Percentiles rank a stretch among this genome's conserved stretches.
Evolutionary conservation across 1,140 invertebrate genomes (phyloP).

Genomic region (Formica exsecta): DNA sequence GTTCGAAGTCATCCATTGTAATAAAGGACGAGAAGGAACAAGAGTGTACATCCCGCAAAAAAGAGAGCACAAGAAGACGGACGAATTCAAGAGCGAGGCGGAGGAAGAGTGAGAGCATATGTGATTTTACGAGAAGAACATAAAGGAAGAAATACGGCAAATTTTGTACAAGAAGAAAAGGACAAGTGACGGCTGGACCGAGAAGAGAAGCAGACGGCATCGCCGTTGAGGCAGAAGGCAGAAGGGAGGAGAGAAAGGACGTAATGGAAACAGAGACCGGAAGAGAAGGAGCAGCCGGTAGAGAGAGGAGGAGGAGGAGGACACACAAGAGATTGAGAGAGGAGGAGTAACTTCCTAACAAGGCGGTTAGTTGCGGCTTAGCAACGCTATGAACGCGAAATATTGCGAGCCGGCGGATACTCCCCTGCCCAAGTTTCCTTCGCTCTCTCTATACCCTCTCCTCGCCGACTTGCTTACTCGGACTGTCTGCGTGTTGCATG

Average conservation of each 20-base stretch:
- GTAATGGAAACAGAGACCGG: conserved; percentile 66
- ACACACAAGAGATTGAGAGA: conserved; percentile 68
- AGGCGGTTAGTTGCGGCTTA: conserved; percentile 85
- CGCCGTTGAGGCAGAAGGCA: conserved; percentile 3
- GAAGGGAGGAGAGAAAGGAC: conserved; percentile 53
- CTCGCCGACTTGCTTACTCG: conserved; percentile 29
- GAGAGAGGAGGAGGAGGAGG: conserved; percentile 50
- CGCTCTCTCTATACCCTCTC: not conserved
- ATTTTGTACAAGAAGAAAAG: conserved; percentile 46
- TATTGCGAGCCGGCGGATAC: conserved; percentile 76
- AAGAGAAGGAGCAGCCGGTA: conserved; percentile 63
- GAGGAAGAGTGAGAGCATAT: conserved; percentile 2
- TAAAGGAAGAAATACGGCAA: conserved; percentile 38
- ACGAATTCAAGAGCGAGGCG: conserved; percentile 22
- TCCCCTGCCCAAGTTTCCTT: conserved; percentile 13
- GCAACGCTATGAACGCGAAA: conserved; percentile 82
- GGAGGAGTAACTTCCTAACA: conserved; percentile 85
- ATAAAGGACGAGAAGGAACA: not conserved
- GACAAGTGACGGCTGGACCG: conserved; percentile 28
- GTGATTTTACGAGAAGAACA: not conserved
- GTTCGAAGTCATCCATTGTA: conserved; percentile 15
- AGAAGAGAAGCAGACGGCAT: conserved; percentile 49
- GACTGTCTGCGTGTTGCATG: conserved; percentile 39
- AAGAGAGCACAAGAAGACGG: not conserved
- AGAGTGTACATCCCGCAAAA: not conserved